phyloP scores from a whole-genome alignment of 2,113 vertebrate genomes.

The Cnemophilus loriae region DNA sequence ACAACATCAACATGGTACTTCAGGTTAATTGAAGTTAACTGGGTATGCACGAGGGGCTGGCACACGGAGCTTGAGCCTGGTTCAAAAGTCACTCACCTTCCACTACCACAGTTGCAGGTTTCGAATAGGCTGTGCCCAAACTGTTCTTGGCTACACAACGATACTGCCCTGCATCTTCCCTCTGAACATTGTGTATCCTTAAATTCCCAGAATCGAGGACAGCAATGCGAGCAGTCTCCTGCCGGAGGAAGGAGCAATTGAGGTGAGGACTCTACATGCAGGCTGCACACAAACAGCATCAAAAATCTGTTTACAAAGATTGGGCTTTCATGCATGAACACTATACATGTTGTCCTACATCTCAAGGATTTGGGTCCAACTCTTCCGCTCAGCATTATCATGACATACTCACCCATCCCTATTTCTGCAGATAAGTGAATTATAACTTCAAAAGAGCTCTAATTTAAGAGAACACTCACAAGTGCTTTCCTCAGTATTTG shows the following conservation, averaged over 20 bases:
- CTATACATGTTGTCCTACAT: not conserved
- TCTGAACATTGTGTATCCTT: constrained; percentile 92
- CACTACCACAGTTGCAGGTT: constrained; percentile 85
- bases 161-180: constrained; percentile 92
- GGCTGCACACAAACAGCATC: not conserved
- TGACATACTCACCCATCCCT: not conserved
- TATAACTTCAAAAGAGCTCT: not conserved
- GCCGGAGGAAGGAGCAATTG: not conserved
- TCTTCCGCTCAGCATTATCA: not conserved
- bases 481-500: not conserved
- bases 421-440: not conserved
- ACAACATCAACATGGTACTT: not conserved
- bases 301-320: not conserved
- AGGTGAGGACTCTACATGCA: not conserved
- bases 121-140: constrained; percentile 91
- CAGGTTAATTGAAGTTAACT: not conserved
- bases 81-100: constrained; percentile 77
- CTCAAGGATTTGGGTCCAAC: not conserved
- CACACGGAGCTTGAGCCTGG: accelerated
- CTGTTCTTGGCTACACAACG: constrained; percentile 94
- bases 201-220: constrained; percentile 90
- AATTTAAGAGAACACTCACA: not conserved
- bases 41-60: accelerated
- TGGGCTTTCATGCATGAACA: not conserved
- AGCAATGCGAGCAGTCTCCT: constrained; percentile 86